Percentiles rank a stretch among this genome's conserved stretches.
Evolutionary conservation across 1,140 invertebrate genomes (phyloP).

Genomic region (Parasteatoda tepidariorum): DNA sequence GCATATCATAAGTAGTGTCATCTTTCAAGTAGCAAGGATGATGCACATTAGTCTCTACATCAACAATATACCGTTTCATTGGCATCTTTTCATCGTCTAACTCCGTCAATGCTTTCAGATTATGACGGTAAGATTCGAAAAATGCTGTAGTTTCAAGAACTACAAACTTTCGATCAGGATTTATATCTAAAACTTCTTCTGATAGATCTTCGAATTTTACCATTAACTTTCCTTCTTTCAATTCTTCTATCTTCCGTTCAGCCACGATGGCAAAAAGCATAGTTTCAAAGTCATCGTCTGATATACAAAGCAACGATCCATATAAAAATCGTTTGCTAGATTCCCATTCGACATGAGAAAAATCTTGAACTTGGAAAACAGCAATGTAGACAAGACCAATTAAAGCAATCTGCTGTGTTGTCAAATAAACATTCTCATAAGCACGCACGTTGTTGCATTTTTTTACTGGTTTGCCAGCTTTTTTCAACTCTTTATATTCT

Average conservation of each 20-base stretch:
- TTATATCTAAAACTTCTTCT: constrained; percentile 19
- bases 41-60: constrained; percentile 53
- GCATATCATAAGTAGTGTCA: constrained; percentile 22
- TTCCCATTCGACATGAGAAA: constrained; percentile 61
- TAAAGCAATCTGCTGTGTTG: background rate
- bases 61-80: constrained; percentile 66
- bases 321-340: constrained; percentile 73
- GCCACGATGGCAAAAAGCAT: constrained; percentile 77
- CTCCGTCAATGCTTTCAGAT: constrained; percentile 67
- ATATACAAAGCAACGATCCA: constrained; percentile 80
- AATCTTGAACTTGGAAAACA: background rate
- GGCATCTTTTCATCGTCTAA: constrained; percentile 67
- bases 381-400: constrained; percentile 3
- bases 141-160: constrained; percentile 71
- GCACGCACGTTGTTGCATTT: background rate
- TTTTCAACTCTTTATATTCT: constrained; percentile 3
- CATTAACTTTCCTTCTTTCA: constrained; percentile 66
- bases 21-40: constrained; percentile 42
- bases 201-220: constrained; percentile 34
- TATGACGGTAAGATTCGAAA: constrained; percentile 71
- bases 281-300: constrained; percentile 76
- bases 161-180: constrained; percentile 55
- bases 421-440: background rate
- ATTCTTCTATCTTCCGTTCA: constrained; percentile 71
- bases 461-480: background rate